Base-by-base conservation (phyloP, 1,140 invertebrate genomes). In the Drosophila arizonae region DNA sequence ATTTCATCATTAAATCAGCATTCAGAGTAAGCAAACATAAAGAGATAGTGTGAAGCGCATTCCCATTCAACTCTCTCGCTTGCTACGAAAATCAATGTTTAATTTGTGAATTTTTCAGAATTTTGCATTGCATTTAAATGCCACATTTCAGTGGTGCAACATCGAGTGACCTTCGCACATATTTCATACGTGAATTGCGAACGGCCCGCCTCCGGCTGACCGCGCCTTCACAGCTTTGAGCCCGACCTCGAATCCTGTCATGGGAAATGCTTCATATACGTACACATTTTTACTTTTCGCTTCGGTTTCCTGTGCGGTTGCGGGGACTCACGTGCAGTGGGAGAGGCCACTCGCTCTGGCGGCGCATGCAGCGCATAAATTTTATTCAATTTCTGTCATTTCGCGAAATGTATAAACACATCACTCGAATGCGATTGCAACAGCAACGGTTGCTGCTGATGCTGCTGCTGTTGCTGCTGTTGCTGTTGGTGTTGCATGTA, bases 321-420 rank as follows among this genome's bases (percentile, higher is more conserved):
- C 64, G 63, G 36, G 70, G 21, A 28, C 30, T 56, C 52, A 36
- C 57, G 39, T 52, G 48, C 11, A 5, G 50, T 1, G 28, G n/a
- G 8, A 24, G 43, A n/a, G 17, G 6, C 24, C 41, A 21, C 21
- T 30, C 41, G 41, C 26, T 30, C 39, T 63, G 52, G 28, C 33
- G 69, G 36, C 62, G 62, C 58, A 65, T 36, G 62, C 65, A 76
- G 81, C 84, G 64, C 74, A 89, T 79, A 88, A 84, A 87, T 87
- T 87, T 80, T 84, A 87, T 87, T 87, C 80, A 87, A 87, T 87
- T 88, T 87, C 73, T 88, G 84, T 87, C 84, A 88, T 87, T 84
- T 84, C 68, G 54, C 80, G 75, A 82, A 88, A 87, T 77, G 79
- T 82, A 87, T 87, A 87, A 87, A 87, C 84, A 87, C 84, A 87